These are phyloP conservation scores for Empis livida DNA, from an alignment of 2,888 invertebrate genomes.

Conservation along the genomic window DNA sequence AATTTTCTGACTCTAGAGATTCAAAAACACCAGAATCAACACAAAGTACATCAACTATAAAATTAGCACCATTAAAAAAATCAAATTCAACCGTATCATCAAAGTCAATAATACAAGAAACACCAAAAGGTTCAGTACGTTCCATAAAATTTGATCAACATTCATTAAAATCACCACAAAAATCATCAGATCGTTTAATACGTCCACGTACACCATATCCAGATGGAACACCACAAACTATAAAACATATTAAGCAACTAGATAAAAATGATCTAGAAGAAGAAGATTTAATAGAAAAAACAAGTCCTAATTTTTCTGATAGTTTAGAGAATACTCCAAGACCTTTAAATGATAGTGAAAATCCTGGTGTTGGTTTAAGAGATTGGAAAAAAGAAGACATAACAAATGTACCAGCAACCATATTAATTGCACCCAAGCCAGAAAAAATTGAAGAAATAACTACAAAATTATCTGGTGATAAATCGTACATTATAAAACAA, in stretches of 20 bases:
- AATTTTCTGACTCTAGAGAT: too few species aligned
- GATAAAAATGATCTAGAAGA: conserved; percentile 2
- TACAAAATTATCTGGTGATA: conserved; percentile 1
- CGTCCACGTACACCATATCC: conserved; percentile 32
- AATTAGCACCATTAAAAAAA: neutral
- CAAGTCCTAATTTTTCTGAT: conserved; percentile 23
- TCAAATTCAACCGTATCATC: conserved; percentile 19
- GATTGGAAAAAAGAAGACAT: conserved; percentile 2
- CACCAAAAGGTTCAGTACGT: conserved; percentile 16
- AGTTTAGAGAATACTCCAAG: conserved; percentile 23
- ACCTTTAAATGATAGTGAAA: conserved; percentile 1
- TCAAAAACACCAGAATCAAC: too few species aligned
- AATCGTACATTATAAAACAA: neutral
- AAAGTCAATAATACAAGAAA: neutral
- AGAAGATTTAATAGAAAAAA: conserved; percentile 23
- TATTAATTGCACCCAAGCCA: neutral
- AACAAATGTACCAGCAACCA: too few species aligned
- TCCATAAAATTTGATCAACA: conserved; percentile 19
- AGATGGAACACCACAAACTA: conserved; percentile 22
- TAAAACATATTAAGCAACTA: conserved; percentile 11
- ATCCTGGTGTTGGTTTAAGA: neutral
- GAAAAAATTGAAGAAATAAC: conserved; percentile 1
- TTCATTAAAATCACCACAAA: conserved; percentile 11
- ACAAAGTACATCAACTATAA: too few species aligned
- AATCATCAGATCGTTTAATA: conserved; percentile 17